phyloP scores from a whole-genome alignment of 2,113 vertebrate species.

The Lethenteron reissneri region DNA sequence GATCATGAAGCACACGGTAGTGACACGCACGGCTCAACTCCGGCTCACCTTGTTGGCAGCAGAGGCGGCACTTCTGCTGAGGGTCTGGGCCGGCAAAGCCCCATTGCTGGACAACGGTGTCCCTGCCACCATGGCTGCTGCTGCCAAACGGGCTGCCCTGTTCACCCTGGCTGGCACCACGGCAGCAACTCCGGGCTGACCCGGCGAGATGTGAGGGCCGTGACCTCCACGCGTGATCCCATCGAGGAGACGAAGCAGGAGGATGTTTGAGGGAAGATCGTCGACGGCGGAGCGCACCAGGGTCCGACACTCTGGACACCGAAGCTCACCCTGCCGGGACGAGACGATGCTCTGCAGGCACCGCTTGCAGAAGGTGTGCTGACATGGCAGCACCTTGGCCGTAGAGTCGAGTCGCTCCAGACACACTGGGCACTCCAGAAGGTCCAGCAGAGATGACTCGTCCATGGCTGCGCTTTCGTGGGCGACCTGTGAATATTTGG shows the following conservation, averaged over 20 bases:
- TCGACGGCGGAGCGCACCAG: slow-evolving; percentile 78
- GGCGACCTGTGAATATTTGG: background rate
- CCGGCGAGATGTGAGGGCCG: slow-evolving; percentile 23
- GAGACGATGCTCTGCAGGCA: slow-evolving; percentile 80
- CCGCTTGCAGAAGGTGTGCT: slow-evolving; percentile 89
- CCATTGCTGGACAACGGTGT: background rate
- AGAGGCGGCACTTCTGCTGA: too few species aligned
- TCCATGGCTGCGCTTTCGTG: slow-evolving; percentile 36
- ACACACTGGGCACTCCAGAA: slow-evolving; percentile 82
- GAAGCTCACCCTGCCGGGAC: slow-evolving; percentile 56
- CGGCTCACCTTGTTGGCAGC: too few species aligned
- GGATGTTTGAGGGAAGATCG: slow-evolving; percentile 69
- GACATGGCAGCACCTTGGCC: slow-evolving; percentile 71
- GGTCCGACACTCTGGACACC: slow-evolving; percentile 82
- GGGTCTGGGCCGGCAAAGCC: background rate
- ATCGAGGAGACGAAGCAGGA: slow-evolving; percentile 66
- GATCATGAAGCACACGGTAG: too few species aligned
- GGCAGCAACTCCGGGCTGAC: slow-evolving; percentile 10
- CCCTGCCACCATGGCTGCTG: background rate
- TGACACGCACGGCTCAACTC: too few species aligned
- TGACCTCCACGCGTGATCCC: slow-evolving; percentile 62
- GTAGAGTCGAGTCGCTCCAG: slow-evolving; percentile 79
- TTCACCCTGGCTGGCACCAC: slow-evolving; percentile 11
- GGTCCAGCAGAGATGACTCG: slow-evolving; percentile 72
- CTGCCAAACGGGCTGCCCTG: slow-evolving; percentile 14